A percentile compares a stretch with the other conserved stretches of the same genome.
These are phyloP conservation scores for Leuciscus waleckii DNA, from an alignment of 2,797 vertebrate genomes.

Conservation along the genomic window DNA sequence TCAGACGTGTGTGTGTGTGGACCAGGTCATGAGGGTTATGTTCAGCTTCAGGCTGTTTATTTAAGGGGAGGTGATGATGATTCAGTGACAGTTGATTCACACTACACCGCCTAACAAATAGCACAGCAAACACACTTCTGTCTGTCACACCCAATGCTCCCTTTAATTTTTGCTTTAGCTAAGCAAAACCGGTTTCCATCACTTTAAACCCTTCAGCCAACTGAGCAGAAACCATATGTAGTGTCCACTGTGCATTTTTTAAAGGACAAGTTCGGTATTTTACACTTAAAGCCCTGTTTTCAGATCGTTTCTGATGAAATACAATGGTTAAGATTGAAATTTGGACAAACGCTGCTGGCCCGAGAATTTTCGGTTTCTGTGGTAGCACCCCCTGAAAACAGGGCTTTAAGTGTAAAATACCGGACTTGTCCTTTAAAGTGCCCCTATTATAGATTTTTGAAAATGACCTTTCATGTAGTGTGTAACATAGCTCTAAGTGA, in stretches of 20 bases:
- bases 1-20: background rate
- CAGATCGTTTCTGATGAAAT: too few relatives aligned
- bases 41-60: conserved; percentile 37
- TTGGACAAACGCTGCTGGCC: too few relatives aligned
- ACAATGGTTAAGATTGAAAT: too few relatives aligned
- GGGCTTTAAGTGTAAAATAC: too few relatives aligned
- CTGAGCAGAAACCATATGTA: background rate
- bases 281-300: too few relatives aligned
- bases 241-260: background rate
- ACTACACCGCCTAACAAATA: background rate
- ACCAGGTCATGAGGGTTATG: background rate
- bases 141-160: background rate
- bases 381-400: too few relatives aligned
- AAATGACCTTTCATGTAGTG: too few relatives aligned
- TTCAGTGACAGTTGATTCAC: conserved; percentile 17
- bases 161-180: background rate
- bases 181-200: conserved; percentile 6
- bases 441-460: too few relatives aligned
- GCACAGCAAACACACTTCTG: conserved; percentile 32
- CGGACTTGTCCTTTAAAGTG: too few relatives aligned
- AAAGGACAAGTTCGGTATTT: too few relatives aligned
- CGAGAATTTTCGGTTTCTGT: too few relatives aligned
- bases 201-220: background rate
- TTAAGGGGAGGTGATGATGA: conserved; percentile 45
- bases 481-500: too few relatives aligned